phyloP scores from a whole-genome alignment of 2,888 invertebrate genomes.

The Lasioglossum oenotherae region DNA sequence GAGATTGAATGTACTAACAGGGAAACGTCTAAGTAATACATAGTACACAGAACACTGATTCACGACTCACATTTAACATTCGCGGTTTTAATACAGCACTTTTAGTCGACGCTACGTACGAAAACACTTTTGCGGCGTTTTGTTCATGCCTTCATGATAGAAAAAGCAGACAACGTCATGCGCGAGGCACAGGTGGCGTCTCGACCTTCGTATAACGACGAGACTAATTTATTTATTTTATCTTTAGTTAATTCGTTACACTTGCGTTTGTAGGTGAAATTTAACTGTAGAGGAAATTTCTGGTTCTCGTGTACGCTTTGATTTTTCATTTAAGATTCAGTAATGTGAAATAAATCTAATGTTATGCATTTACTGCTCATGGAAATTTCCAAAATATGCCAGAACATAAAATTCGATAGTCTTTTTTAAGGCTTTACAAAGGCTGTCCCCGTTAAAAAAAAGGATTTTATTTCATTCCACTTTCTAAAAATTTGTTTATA shows the following conservation, averaged over 20 bases:
- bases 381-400: too few relatives aligned
- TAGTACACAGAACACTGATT: conserved; percentile 69
- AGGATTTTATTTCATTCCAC: too few relatives aligned
- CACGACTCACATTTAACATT: conserved; percentile 64
- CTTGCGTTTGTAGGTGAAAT: not conserved
- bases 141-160: conserved; percentile 39
- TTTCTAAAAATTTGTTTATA: too few relatives aligned
- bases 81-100: conserved; percentile 50
- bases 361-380: too few relatives aligned
- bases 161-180: conserved; percentile 29
- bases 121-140: conserved; percentile 47
- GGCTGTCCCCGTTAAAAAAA: too few relatives aligned
- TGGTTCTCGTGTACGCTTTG: not conserved
- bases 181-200: conserved; percentile 35
- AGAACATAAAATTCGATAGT: too few relatives aligned
- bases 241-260: not conserved
- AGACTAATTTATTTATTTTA: not conserved
- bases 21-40: conserved; percentile 82
- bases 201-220: not conserved
- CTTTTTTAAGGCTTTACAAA: too few relatives aligned
- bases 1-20: conserved; percentile 80
- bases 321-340: not conserved
- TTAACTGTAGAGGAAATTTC: not conserved
- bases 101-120: conserved; percentile 14
- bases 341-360: not conserved